Percentiles rank a stretch among this genome's conserved stretches.
phyloP scores from a whole-genome alignment of 2,888 invertebrate genomes.

The Acholoe squamosa region DNA sequence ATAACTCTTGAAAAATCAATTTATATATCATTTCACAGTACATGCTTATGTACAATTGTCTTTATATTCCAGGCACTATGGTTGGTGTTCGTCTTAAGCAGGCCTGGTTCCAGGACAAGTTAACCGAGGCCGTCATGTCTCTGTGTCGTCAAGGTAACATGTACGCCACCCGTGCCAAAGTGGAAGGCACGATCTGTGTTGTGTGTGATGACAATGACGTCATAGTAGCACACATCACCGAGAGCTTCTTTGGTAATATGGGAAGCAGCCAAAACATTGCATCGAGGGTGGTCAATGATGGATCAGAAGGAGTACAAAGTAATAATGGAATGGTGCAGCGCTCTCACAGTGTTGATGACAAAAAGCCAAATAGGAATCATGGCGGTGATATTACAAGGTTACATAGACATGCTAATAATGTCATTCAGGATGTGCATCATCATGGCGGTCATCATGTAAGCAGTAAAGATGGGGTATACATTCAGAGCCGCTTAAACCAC shows the following conservation, averaged over 20 bases:
- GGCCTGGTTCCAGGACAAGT: constrained; percentile 58
- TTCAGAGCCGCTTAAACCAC: too few species aligned
- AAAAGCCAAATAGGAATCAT: not conserved
- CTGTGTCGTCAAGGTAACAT: constrained; percentile 58
- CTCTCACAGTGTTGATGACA: not conserved
- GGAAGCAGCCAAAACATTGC: too few species aligned
- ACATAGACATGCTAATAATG: too few species aligned
- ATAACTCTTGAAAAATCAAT: too few species aligned
- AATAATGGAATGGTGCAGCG: not conserved
- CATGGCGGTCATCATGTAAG: too few species aligned
- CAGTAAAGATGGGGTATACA: too few species aligned
- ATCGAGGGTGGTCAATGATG: not conserved
- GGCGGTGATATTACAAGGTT: too few species aligned
- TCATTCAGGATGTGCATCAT: too few species aligned
- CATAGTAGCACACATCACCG: constrained; percentile 49
- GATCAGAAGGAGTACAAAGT: not conserved
- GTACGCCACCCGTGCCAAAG: constrained; percentile 43
- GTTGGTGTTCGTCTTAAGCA: not conserved
- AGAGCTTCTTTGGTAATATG: constrained; percentile 43
- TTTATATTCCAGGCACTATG: not conserved
- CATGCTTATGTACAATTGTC: too few species aligned
- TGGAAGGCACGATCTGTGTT: constrained; percentile 47
- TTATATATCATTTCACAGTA: too few species aligned
- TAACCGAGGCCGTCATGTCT: constrained; percentile 41
- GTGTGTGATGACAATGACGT: constrained; percentile 52